These are phyloP conservation scores for Coryphaenoides rupestris DNA, from an alignment of 2,113 vertebrate genomes.

Conservation along the genomic window DNA sequence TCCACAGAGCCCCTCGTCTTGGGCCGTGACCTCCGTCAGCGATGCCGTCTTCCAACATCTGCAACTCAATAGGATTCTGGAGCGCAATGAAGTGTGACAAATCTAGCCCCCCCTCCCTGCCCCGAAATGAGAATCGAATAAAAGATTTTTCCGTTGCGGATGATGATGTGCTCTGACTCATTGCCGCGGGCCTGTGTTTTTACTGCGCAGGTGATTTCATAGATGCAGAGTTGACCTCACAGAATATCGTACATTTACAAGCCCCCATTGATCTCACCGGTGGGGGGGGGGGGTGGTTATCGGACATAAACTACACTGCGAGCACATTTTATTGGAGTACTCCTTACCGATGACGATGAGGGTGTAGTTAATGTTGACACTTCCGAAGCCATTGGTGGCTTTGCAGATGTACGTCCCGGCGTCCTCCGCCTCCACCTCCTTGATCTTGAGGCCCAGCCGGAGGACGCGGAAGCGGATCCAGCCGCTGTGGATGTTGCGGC, in stretches of 20 bases:
- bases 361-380: constrained; percentile 95
- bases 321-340: not conserved
- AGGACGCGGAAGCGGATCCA: constrained; percentile 93
- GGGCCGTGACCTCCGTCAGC: constrained; percentile 44
- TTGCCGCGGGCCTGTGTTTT: constrained; percentile 2
- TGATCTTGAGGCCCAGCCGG: constrained; percentile 89
- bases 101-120: constrained; percentile 4
- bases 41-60: constrained; percentile 39
- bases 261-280: constrained; percentile 24
- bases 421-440: constrained; percentile 89
- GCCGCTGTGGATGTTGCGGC: constrained; percentile 90
- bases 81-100: constrained; percentile 20
- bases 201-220: constrained; percentile 46
- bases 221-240: constrained; percentile 17
- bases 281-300: not conserved
- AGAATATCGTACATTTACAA: constrained; percentile 21
- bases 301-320: constrained; percentile 44
- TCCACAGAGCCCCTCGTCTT: constrained; percentile 54
- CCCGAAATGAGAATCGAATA: not conserved
- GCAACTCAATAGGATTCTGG: constrained; percentile 25
- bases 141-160: constrained; percentile 1
- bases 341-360: constrained; percentile 87
- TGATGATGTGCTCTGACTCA: constrained; percentile 23
- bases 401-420: constrained; percentile 94
- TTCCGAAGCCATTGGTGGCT: constrained; percentile 96